These are phyloP conservation scores for Thamnophis elegans DNA, from an alignment of 2,797 vertebrate species.

Conservation along the genomic window DNA sequence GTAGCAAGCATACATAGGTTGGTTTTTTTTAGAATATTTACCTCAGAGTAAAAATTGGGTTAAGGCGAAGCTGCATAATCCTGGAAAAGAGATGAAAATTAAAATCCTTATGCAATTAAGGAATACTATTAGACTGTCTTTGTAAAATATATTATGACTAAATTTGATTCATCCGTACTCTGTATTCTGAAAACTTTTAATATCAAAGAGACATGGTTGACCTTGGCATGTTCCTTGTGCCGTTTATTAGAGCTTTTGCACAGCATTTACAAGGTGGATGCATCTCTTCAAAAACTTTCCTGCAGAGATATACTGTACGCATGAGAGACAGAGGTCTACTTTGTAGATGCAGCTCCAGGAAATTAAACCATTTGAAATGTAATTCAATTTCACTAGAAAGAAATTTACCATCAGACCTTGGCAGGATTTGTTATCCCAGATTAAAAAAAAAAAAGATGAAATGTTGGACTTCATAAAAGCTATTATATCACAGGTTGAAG, in stretches of 20 bases:
- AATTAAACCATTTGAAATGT: constrained; percentile 37
- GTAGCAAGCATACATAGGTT: not conserved
- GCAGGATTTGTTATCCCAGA: constrained; percentile 51
- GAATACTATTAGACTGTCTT: not conserved
- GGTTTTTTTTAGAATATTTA: not conserved
- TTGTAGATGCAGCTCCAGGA: constrained; percentile 20
- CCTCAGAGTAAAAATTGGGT: not conserved
- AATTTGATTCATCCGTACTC: not conserved
- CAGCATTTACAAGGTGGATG: constrained; percentile 1
- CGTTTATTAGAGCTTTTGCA: not conserved
- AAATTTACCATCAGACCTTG: constrained; percentile 17
- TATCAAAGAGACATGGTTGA: not conserved
- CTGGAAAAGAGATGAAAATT: not conserved
- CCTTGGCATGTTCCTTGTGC: not conserved
- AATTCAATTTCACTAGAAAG: constrained; percentile 29
- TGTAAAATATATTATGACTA: not conserved
- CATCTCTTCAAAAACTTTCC: constrained; percentile 12
- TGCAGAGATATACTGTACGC: not conserved
- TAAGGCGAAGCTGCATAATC: not conserved
- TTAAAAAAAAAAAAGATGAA: constrained; percentile 57
- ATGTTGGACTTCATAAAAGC: constrained; percentile 52
- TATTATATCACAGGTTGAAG: constrained; percentile 47
- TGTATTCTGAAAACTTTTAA: constrained; percentile 17
- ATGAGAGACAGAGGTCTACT: not conserved
- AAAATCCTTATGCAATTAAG: rapidly evolving